Base-by-base conservation (phyloP, 2,113 vertebrate species). In the Herpetotheres cachinnans region DNA sequence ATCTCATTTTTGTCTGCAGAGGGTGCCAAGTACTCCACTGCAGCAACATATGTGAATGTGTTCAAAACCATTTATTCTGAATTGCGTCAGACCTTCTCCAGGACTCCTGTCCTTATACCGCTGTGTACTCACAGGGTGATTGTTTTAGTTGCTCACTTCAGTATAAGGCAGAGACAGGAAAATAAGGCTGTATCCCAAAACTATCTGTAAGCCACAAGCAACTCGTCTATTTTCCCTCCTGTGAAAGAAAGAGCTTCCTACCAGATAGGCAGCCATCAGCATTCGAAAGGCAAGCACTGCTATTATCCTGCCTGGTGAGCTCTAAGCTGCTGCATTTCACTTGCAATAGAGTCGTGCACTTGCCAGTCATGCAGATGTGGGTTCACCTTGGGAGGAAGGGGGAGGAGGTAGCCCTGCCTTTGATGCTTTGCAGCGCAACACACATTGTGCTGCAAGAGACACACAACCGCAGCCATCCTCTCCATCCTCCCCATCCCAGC, bases 51-150 rank as follows among this genome's bases (percentile, higher is more conserved):
- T 3, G 13, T 22, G 47, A 78, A 47, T 11, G 26, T 76, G 19
- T 52, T 78, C 89, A 55, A 49, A 74, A 2, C n/a, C 38, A 17
- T 62, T 70, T 46, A 62, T 15, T 59, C 29, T 6, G 25, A 49
- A 22, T 2, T 55, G 50, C 74, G 77, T 25, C 80, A 87, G 52
- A 36, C 11, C 83, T 34, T 38, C 36, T 34, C 50, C 86, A 82
- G 92, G 50, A 25, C 56, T 74, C 27, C 55, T 21, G 16, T 19
- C 42, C 9, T 40, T 26, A 13, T 3, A 16, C 56, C 16, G 10
- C 63, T 27, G 49, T 9, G n/a, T 9, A 6, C 65, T 78, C 6
- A 0, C 11, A 30, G n/a, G 38, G 46, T 0, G 2, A 76, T 3
- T 13, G 36, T 20, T 76, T 73, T 22, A 54, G 52, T 47, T 44